Evolutionary conservation across 2,113 vertebrate species (phyloP), one percentile per base, ranked within the genome.

Genomic region (Cebus imitator): DNA sequence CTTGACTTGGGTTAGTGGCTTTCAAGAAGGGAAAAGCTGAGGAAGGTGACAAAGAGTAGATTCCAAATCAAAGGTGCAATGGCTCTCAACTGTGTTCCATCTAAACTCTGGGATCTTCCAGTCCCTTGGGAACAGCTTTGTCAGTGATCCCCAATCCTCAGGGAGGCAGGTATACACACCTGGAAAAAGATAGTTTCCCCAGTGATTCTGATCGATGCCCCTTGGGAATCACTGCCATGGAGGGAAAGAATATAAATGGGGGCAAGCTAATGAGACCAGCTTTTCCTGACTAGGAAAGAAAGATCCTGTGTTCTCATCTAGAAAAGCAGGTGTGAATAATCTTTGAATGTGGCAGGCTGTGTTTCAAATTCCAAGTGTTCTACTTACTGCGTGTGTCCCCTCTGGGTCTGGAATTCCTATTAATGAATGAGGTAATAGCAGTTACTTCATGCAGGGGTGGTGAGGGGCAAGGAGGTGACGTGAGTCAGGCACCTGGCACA

Each of bases 11-110:
- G 61, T 64, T 35, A 79, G 50, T 35, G 35, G 16, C 1, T 8
- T 96, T n/a, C 57, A 30, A 89, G 73, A 66, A 85, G 40, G n/a
- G 18, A 82, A 40, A 94, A 64, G 57, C 13, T 17, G n/a, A 70
- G 5, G 18, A 55, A 18, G 45, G 2, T 0, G 0, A 43, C 27
- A 32, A 3, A 43, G 61, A 93, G 4, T 0, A 55, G 58, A 52
- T 96, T 85, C 55, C n/a, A 52, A 80, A 68, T 43, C 50, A 13
- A 78, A 84, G 55, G 50, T 25, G 8, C 32, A 57, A 23, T 1
- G 40, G 48, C 21, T 90, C 52, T 52, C 50, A 27, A 76, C 13
- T 52, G 8, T 50, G 14, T 90, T 52, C 0, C 0, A 21, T 61
- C 35, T 61, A 37, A 27, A 79, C 25, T 27, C 82, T 75, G 27